Evolutionary conservation across 2,797 vertebrate genomes (phyloP).

Genomic region (Odontamblyopus lacepedii): DNA sequence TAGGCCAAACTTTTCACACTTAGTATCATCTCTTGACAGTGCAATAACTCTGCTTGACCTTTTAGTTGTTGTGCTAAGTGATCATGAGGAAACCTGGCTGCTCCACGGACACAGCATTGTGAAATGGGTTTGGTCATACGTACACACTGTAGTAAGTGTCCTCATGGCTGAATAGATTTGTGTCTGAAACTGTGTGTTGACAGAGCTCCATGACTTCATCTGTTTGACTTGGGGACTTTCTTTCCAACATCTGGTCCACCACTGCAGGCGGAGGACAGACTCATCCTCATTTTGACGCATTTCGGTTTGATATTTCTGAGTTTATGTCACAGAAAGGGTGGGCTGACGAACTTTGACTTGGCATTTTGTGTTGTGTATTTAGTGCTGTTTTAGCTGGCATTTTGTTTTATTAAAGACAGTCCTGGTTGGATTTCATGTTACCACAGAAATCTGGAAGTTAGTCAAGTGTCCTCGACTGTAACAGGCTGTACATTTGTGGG

Average conservation of each 20-base stretch:
- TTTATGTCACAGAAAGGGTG: no score
- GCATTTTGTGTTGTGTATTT: neutral
- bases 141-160: neutral
- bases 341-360: neutral
- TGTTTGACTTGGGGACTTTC: constrained; percentile 26
- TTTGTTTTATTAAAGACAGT: no score
- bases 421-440: no score
- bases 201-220: constrained; percentile 35
- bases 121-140: neutral
- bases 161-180: neutral
- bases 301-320: constrained; percentile 3
- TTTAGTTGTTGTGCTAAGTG: constrained; percentile 1
- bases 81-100: neutral
- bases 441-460: no score
- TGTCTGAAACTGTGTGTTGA: neutral
- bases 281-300: neutral
- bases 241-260: constrained; percentile 14
- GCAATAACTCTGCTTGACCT: neutral
- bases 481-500: no score
- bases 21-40: no score
- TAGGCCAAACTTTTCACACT: no score
- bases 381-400: no score
- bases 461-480: no score
- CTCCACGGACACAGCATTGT: neutral
- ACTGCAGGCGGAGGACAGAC: neutral